These are phyloP conservation scores for Epinotia bilunana DNA, from an alignment of 2,888 invertebrate species.

Conservation along the genomic window DNA sequence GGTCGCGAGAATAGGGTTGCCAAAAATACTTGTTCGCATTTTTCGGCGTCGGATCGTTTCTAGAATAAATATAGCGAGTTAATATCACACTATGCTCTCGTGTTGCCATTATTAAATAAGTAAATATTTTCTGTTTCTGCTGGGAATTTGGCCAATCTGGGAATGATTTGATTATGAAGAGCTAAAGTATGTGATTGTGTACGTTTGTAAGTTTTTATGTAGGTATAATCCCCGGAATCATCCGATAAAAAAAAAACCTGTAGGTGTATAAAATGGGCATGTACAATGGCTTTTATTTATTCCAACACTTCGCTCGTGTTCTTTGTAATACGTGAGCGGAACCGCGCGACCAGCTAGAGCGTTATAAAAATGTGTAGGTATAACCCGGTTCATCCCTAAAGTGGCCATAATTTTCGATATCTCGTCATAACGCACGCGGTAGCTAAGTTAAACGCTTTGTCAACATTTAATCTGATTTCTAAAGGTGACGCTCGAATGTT, in stretches of 20 bases:
- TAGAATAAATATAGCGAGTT: background rate
- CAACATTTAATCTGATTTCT: slow-evolving; percentile 63
- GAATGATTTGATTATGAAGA: no score
- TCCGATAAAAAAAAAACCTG: no score
- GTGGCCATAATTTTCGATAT: slow-evolving; percentile 72
- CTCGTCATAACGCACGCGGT: slow-evolving; percentile 70
- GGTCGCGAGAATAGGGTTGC: slow-evolving; percentile 53
- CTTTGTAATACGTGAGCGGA: no score
- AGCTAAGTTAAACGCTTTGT: slow-evolving; percentile 60
- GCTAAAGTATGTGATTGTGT: no score
- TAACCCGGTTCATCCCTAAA: slow-evolving; percentile 20
- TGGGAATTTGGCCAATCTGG: background rate
- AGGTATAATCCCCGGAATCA: no score
- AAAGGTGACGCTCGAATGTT: slow-evolving; percentile 55
- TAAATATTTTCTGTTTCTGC: background rate
- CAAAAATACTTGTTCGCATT: slow-evolving; percentile 25
- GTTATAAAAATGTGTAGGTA: background rate
- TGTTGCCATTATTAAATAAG: background rate
- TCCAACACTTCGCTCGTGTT: no score
- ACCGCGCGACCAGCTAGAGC: no score
- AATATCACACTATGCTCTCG: background rate
- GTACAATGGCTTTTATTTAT: no score
- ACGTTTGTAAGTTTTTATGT: no score
- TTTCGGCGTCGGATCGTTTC: slow-evolving; percentile 2
- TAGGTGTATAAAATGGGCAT: no score